Evolutionary conservation across 2,888 invertebrate genomes (phyloP).

Genomic region (Nephrocerus scutellatus): DNA sequence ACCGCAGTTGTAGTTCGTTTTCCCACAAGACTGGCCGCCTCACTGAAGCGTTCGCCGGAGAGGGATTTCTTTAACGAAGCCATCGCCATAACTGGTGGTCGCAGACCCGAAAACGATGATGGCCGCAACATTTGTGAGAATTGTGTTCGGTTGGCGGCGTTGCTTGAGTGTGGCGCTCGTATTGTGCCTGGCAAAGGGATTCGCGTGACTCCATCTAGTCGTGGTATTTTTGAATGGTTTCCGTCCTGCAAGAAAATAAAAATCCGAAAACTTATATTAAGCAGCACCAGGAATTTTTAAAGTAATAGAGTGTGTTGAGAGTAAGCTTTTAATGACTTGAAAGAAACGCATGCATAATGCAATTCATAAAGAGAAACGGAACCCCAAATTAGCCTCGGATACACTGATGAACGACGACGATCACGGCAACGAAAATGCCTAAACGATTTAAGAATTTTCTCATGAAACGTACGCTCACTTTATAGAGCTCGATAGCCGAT

Average conservation of each 20-base stretch:
- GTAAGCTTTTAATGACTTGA: not conserved
- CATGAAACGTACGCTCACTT: too few relatives aligned
- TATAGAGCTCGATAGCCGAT: too few relatives aligned
- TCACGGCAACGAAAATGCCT: too few relatives aligned
- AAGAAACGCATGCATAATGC: not conserved
- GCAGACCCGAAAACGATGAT: conserved; percentile 28
- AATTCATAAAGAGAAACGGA: too few relatives aligned
- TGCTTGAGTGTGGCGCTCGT: conserved; percentile 5
- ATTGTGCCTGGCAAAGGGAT: conserved; percentile 39
- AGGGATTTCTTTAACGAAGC: conserved; percentile 35
- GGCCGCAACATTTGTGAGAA: conserved; percentile 33
- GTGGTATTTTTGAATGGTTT: conserved; percentile 40
- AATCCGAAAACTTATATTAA: not conserved
- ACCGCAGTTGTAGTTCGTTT: conserved; percentile 37
- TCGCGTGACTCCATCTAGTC: conserved; percentile 39
- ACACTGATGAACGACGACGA: too few relatives aligned
- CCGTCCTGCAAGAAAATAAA: conserved; percentile 37
- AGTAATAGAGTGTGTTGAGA: not conserved
- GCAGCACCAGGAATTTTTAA: not conserved
- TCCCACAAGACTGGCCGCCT: conserved; percentile 35
- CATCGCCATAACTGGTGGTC: conserved; percentile 20
- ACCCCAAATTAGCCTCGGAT: too few relatives aligned
- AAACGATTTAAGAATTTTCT: too few relatives aligned
- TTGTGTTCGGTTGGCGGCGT: conserved; percentile 10
- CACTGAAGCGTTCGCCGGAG: conserved; percentile 38